Base-by-base conservation (phyloP, 2,113 vertebrate genomes). In the Columba livia region DNA sequence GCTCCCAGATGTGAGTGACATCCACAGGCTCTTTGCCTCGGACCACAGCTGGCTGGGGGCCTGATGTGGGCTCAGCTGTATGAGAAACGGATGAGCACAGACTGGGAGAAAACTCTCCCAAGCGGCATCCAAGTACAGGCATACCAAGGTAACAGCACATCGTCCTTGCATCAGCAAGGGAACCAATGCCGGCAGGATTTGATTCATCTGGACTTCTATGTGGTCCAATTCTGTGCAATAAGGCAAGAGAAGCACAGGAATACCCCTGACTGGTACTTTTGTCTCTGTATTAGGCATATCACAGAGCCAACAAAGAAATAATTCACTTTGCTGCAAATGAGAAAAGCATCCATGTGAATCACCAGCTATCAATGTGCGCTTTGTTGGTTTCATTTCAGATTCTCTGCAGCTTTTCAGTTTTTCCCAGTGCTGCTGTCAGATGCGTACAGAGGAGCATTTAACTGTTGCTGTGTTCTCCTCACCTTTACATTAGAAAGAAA, bases 21-120 rank as follows among this genome's bases (percentile, higher is more conserved):
- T 75, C 28, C 3, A 2, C 2, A 50, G 42, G 15, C 32, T 38
- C n/a, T 75, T 40, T 67, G 36, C 14, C 42, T 69, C 0, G 2
- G 32, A 47, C 24, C 12, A 11, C 38, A 64, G 38, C 18, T 47
- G 15, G 42, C 42, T 15, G 11, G 19, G 7, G 32, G 6, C 42
- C 23, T 65, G 71, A 16, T 0, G 0, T 32, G 18, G 24, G 34
- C 21, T 50, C 28, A 77, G 21, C 8, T 28, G 8, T 44, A 14
- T 44, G 58, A 79, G 20, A 79, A 73, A 11, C 15, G 75, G 10
- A 34, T 10, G 20, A 31, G 8, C 12, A 65, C 12, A 74, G n/a
- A 40, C 8, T 10, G 15, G 7, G 48, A 50, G 26, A 93, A 90
- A 81, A 29, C 23, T 42, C 42, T 60, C 3, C 11, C 34, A 42